Evolutionary conservation across 2,888 invertebrate species (phyloP).

Genomic region (Tipula unca): DNA sequence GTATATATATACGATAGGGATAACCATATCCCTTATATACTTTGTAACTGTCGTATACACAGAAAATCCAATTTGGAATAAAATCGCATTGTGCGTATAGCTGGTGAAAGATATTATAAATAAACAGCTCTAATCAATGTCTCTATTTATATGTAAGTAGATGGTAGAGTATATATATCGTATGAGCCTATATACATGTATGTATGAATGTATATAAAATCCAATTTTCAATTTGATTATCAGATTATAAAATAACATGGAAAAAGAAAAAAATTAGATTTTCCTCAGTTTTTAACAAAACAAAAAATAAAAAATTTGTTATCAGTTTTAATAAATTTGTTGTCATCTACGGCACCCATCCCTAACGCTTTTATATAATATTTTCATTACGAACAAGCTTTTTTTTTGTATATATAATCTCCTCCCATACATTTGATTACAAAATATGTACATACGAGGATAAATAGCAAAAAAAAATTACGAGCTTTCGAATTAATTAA

Average conservation of each 20-base stretch:
- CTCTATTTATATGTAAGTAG: neutral
- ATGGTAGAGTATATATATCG: neutral
- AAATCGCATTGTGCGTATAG: neutral
- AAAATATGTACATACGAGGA: no score
- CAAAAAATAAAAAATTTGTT: neutral
- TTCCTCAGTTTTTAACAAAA: neutral
- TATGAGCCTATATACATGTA: neutral
- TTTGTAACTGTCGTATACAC: no score
- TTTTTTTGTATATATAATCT: neutral
- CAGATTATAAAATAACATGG: neutral
- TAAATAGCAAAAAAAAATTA: no score
- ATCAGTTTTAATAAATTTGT: neutral
- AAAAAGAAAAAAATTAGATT: neutral
- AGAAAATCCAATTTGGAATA: neutral
- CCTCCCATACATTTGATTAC: neutral
- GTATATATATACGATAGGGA: neutral
- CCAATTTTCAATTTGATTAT: neutral
- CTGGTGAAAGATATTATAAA: no score
- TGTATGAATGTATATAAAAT: neutral
- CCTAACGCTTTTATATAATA: neutral
- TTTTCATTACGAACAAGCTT: neutral
- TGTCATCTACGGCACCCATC: neutral
- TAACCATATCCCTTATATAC: neutral
- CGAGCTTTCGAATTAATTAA: neutral
- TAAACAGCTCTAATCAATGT: neutral